These are phyloP conservation scores for Lymantria monacha DNA, from an alignment of 2,888 invertebrate species.

Conservation along the genomic window DNA sequence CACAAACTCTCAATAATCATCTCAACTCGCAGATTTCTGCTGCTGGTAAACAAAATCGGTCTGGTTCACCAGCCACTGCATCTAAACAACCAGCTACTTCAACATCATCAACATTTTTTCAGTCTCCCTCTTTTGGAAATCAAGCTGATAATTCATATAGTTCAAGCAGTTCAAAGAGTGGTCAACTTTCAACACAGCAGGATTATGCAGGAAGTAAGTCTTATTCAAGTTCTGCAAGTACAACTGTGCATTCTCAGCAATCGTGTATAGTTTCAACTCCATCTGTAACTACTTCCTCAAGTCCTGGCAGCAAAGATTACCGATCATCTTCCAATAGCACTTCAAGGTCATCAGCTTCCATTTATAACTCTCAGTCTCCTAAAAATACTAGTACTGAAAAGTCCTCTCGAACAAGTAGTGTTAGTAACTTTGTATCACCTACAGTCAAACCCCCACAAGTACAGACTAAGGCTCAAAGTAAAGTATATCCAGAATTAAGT, in stretches of 20 bases:
- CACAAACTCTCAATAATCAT: constrained; percentile 84
- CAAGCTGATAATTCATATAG: constrained; percentile 82
- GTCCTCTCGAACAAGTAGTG: constrained; percentile 58
- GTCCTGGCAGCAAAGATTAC: constrained; percentile 84
- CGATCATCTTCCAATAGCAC: constrained; percentile 80
- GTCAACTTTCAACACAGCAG: constrained; percentile 78
- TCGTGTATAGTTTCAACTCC: constrained; percentile 89
- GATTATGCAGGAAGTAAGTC: constrained; percentile 83
- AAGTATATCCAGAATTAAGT: constrained; percentile 87
- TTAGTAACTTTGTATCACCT: constrained; percentile 79
- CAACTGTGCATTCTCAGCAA: constrained; percentile 84
- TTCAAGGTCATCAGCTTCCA: constrained; percentile 69
- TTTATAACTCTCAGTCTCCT: constrained; percentile 70
- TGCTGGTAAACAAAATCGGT: constrained; percentile 80
- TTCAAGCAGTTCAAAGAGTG: constrained; percentile 79
- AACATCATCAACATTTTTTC: constrained; percentile 84
- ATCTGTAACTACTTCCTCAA: constrained; percentile 71
- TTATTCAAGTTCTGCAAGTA: constrained; percentile 82
- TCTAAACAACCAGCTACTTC: constrained; percentile 78
- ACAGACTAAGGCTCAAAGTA: constrained; percentile 90
- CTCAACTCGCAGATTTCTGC: constrained; percentile 84
- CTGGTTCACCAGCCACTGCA: constrained; percentile 80
- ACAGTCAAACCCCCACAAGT: constrained; percentile 80
- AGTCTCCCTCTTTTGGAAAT: constrained; percentile 83
- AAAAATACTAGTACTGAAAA: constrained; percentile 66